Evolutionary conservation across 2,113 vertebrate species (phyloP).

Genomic region (Pardalotus punctatus): DNA sequence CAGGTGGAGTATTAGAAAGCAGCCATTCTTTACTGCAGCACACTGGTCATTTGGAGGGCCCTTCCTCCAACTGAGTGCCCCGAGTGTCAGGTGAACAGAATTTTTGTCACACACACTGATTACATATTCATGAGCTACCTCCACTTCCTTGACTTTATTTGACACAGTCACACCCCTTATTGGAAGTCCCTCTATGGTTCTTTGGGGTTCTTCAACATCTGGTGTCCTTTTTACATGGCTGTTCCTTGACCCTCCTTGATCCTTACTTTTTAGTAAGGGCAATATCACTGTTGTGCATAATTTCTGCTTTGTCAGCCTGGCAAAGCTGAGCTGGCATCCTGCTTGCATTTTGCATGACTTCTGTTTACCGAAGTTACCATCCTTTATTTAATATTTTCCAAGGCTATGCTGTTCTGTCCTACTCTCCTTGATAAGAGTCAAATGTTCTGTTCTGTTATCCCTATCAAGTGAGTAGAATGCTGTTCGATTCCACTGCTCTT

Average conservation of each 20-base stretch:
- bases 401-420: not conserved
- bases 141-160: not conserved
- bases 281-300: not conserved
- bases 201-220: not conserved
- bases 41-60: not conserved
- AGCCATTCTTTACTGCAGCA: not conserved
- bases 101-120: not conserved
- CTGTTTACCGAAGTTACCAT: not conserved
- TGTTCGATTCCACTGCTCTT: not conserved
- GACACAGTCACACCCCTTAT: accelerated
- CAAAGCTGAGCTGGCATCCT: not conserved
- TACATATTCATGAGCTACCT: not conserved
- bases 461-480: not conserved
- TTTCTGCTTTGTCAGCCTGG: not conserved
- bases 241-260: not conserved
- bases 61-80: not conserved
- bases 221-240: not conserved
- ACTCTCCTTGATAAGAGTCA: not conserved
- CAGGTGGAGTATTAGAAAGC: not conserved
- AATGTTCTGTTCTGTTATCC: not conserved
- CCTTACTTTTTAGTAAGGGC: not conserved
- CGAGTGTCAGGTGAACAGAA: accelerated
- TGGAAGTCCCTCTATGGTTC: too few relatives aligned
- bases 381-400: not conserved
- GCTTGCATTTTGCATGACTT: not conserved